Base-by-base conservation (phyloP, 2,888 invertebrate genomes). In the Drosophila algonquin region DNA sequence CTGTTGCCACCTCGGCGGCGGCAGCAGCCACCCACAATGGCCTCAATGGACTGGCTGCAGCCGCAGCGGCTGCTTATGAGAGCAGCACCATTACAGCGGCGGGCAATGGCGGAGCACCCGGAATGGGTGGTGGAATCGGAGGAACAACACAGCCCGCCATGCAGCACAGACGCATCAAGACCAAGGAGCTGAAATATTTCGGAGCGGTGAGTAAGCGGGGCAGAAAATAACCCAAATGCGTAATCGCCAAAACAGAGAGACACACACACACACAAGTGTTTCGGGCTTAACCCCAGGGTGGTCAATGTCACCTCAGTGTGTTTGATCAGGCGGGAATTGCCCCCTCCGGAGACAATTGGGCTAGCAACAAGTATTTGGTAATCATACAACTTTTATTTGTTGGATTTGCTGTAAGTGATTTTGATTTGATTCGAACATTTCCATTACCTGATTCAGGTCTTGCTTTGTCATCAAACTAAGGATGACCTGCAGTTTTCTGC, bases 141-240 rank as follows among this genome's bases (percentile, higher is more conserved):
- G 54, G 67, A 58, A 67, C 71, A 44, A 59, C 87, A 59, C 73
- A 88, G 76, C 74, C 87, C 62, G 74, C 80, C 76, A 73, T 79
- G 48, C 91, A 90, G 67, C 90, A 89, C 76, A 85, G 90, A 76
- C 84, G 91, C 73, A 88, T 91, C 74, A 91, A 91, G 78, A 91
- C 90, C 83, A 91, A 91, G 79, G 91, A 91, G 79, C 90, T 91
- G 76, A 91, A 91, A 84, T 91, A 91, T 82, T 91, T 91, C 77
- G 91, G 91, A 80, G 89, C 91, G 91, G 91, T 91, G 75, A 91
- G 91, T 90, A 77, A 76, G 62, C 61, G 18, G 21, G 10, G 61
- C 71, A 79, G 70, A 76, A 78, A 81, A 76, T 78, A 80, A 76
- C 76, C 50, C 63, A 32, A 51, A 81, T 80, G 81, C 77, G 79